Evolutionary conservation across 1,140 invertebrate species (phyloP).

Genomic region (Danaus melanippus): DNA sequence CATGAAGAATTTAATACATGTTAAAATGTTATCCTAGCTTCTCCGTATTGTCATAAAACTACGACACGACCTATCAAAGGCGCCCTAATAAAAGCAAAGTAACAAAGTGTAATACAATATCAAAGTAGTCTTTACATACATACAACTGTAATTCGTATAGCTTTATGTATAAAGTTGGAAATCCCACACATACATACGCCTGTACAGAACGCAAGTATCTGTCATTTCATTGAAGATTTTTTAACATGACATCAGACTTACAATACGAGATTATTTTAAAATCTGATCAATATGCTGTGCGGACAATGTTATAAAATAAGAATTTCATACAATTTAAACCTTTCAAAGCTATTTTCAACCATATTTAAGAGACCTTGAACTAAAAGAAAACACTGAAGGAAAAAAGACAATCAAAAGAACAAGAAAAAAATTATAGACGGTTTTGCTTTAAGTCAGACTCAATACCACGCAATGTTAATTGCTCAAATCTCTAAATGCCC

Average conservation of each 20-base stretch:
- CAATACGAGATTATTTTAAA: constrained; percentile 8
- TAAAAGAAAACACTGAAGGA: too few species aligned
- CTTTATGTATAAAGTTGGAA: constrained; percentile 8
- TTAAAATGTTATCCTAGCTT: constrained; percentile 27
- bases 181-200: constrained; percentile 7
- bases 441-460: constrained; percentile 25
- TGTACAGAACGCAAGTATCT: constrained; percentile 35
- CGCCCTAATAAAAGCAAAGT: constrained; percentile 52
- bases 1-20: constrained; percentile 18
- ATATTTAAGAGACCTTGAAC: too few species aligned
- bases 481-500: constrained; percentile 37
- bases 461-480: constrained; percentile 30
- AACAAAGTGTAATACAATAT: constrained; percentile 43
- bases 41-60: constrained; percentile 43
- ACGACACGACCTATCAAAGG: constrained; percentile 51
- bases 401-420: constrained; percentile 6
- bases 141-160: constrained; percentile 13
- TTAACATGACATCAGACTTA: constrained; percentile 3
- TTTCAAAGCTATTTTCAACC: too few species aligned
- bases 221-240: constrained; percentile 39
- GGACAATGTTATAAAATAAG: too few species aligned
- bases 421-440: constrained; percentile 17
- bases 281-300: not conserved
- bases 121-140: constrained; percentile 19
- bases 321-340: too few species aligned